Evolutionary conservation across 2,113 vertebrate species (phyloP).

Genomic region (Perognathus longimembris): DNA sequence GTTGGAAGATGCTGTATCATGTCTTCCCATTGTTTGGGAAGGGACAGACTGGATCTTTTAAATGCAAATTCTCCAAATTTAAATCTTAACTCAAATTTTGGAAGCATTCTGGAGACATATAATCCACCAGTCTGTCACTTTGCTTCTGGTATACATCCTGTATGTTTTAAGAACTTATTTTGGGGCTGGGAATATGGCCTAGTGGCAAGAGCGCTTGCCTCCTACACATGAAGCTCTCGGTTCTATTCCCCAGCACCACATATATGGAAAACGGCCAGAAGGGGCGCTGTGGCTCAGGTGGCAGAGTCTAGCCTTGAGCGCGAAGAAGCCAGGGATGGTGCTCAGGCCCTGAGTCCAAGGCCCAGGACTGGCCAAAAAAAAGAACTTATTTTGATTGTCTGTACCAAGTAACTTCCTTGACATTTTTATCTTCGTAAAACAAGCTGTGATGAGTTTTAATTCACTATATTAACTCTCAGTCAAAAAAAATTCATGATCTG

Average conservation of each 20-base stretch:
- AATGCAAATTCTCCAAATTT: slow-evolving; percentile 14
- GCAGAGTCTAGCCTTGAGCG: too few relatives aligned
- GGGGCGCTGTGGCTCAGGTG: too few relatives aligned
- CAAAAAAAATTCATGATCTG: background rate
- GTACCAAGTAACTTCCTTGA: background rate
- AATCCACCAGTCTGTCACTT: background rate
- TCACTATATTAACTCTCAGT: background rate
- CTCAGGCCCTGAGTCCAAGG: too few relatives aligned
- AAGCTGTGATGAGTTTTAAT: background rate
- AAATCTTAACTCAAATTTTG: slow-evolving; percentile 30
- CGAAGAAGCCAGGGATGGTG: too few relatives aligned
- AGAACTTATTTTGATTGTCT: background rate
- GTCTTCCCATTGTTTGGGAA: background rate
- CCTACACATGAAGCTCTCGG: too few relatives aligned
- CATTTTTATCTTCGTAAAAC: background rate
- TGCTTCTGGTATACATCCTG: background rate
- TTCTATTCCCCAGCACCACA: too few relatives aligned
- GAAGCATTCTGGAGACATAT: background rate
- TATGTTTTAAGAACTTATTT: background rate
- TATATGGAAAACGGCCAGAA: too few relatives aligned
- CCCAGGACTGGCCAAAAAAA: too few relatives aligned
- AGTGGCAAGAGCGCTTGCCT: too few relatives aligned
- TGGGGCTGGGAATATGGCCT: too few relatives aligned
- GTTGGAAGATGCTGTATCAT: background rate
- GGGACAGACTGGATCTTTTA: background rate